phyloP scores from a whole-genome alignment of 2,797 vertebrate genomes.

The Sebastes miniatus region DNA sequence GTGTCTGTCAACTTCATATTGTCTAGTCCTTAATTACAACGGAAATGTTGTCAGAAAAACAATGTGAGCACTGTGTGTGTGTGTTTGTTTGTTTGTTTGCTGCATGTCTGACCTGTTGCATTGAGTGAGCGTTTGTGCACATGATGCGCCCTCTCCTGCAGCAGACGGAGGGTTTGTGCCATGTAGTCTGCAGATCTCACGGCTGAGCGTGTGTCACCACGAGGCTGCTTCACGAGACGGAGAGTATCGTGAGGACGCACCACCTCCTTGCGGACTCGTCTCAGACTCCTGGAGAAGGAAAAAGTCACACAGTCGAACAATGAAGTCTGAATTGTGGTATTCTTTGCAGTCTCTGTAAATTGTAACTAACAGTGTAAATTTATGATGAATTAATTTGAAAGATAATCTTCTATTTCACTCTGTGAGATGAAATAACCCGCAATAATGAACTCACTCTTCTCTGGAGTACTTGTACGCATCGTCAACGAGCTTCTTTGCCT shows the following conservation, averaged over 20 bases:
- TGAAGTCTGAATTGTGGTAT: background rate
- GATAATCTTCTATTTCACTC: background rate
- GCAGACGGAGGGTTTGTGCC: constrained; percentile 83
- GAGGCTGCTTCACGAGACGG: constrained; percentile 87
- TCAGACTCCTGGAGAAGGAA: constrained; percentile 63
- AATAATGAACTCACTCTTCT: constrained; percentile 78
- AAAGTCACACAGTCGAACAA: background rate
- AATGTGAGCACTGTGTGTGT: too few species aligned
- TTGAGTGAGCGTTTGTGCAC: constrained; percentile 85
- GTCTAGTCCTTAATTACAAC: too few species aligned
- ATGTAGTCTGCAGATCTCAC: constrained; percentile 88
- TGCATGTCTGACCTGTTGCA: constrained; percentile 80
- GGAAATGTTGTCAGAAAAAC: too few species aligned
- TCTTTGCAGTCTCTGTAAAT: background rate
- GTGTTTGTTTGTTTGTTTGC: background rate
- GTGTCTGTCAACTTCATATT: too few species aligned
- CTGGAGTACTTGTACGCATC: constrained; percentile 86
- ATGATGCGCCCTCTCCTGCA: constrained; percentile 77
- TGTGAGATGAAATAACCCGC: background rate
- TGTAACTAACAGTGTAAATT: too few species aligned
- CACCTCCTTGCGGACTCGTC: constrained; percentile 65
- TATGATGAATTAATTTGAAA: background rate
- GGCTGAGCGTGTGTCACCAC: constrained; percentile 76
- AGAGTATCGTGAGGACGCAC: constrained; percentile 83
- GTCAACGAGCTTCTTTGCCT: constrained; percentile 87